A percentile compares a stretch with the other conserved stretches of the same genome.
Conservation (phyloP, 2,113 vertebrate species). For the Epinephelus cyanopodus region DNA sequence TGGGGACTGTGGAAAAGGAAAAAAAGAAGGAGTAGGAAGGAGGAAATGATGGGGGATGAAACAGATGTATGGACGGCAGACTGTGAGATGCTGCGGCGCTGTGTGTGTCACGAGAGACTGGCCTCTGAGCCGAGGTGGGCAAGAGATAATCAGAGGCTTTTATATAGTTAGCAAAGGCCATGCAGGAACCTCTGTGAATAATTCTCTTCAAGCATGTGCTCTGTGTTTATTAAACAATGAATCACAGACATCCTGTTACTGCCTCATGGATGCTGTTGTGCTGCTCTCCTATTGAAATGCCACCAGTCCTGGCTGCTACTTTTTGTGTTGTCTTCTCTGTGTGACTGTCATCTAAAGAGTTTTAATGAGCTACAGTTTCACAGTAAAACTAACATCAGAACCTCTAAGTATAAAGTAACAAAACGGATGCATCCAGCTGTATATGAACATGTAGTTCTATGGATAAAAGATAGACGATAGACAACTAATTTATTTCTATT, state of each 20-base stretch:
- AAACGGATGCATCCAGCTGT: not conserved
- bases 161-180: conserved; percentile 49
- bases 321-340: conserved; percentile 16
- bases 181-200: conserved; percentile 41
- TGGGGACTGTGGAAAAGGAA: conserved; percentile 41
- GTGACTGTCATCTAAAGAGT: conserved; percentile 4
- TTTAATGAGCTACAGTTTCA: conserved; percentile 30
- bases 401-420: not conserved
- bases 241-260: conserved; percentile 42
- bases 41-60: conserved; percentile 35
- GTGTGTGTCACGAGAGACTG: conserved; percentile 23
- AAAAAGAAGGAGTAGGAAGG: conserved; percentile 27
- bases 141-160: conserved; percentile 60
- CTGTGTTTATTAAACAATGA: conserved; percentile 69
- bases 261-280: conserved; percentile 28
- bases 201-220: conserved; percentile 42
- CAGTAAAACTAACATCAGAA: conserved; percentile 26
- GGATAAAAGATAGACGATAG: conserved; percentile 7
- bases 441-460: not conserved
- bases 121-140: conserved; percentile 33
- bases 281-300: conserved; percentile 41
- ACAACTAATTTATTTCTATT: conserved; percentile 21
- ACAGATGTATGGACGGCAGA: conserved; percentile 40
- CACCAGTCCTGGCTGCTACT: conserved; percentile 19
- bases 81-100: conserved; percentile 14